Evolutionary conservation across 2,888 invertebrate species (phyloP).

Genomic region (Mycogona germanica): DNA sequence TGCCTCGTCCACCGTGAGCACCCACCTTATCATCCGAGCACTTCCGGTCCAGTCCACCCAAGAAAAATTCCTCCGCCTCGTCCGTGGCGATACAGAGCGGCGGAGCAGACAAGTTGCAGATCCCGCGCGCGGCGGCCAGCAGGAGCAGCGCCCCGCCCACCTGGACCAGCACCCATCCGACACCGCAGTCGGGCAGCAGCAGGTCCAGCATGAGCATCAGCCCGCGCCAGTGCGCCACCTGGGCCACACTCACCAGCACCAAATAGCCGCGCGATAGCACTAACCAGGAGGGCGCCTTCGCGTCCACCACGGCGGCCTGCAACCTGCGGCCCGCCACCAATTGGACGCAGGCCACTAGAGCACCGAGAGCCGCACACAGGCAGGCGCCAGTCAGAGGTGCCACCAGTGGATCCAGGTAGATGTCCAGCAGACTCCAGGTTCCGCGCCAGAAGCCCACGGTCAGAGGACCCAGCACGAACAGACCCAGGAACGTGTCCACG

Average conservation of each 20-base stretch:
- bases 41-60: too few relatives aligned
- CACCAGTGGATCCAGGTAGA: constrained; percentile 4
- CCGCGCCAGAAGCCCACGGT: background rate
- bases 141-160: too few relatives aligned
- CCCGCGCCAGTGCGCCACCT: constrained; percentile 80
- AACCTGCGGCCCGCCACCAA: too few relatives aligned
- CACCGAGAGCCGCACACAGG: too few relatives aligned
- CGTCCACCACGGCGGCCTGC: too few relatives aligned
- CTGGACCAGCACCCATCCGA: constrained; percentile 49
- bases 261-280: constrained; percentile 57
- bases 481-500: background rate
- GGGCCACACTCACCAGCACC: constrained; percentile 51
- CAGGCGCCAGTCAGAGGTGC: too few relatives aligned
- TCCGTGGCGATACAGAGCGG: constrained; percentile 68
- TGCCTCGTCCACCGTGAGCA: too few relatives aligned
- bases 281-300: too few relatives aligned
- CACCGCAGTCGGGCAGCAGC: constrained; percentile 50
- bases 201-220: constrained; percentile 64
- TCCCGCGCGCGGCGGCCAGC: constrained; percentile 52
- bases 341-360: too few relatives aligned
- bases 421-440: constrained; percentile 12
- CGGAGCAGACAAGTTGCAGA: constrained; percentile 68
- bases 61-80: constrained; percentile 43
- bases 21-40: too few relatives aligned
- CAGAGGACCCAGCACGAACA: background rate